Base-by-base conservation (phyloP, 2,888 invertebrate genomes). In the Trileptium ribeirensis region DNA sequence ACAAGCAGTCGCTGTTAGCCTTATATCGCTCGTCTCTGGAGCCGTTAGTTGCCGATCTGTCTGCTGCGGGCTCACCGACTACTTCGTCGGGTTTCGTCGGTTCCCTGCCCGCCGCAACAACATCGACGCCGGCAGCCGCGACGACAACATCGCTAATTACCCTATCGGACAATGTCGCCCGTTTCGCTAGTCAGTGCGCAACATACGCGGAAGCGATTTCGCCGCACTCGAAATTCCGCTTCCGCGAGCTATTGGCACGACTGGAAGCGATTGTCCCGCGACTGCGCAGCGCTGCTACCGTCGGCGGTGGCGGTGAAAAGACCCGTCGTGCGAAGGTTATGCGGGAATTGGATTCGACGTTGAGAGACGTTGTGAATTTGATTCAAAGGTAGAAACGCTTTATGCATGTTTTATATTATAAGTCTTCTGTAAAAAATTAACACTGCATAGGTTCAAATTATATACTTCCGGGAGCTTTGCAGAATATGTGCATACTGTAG, bases 141-240 rank as follows among this genome's bases (percentile, higher is more conserved):
- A 51, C 51, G 24, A 51, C 51, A 51, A 51, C 51, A 51, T 24
- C 51, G 34, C 39, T 75, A 15, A 75, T 75, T 36, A 38, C 37
- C 36, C 89, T 94, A 37, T 93, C 94, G 24, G 94, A 94, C 87
- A 93, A 94, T 88, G 92, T 91, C 87, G 93, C 94, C 85, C 91
- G 93, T 84, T 91, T 96, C 86, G 94, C 95, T 87, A 92, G 93
- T 33, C 93, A 93, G 84, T 96, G 95, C 90, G 92, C 93, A 86
- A 93, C 93, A 85, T 94, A 94, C 87, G 94, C 94, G 29, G 96
- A 96, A 85, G 92, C 91, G 84, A 93, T 94, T 86, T 93, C 94
- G 19, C 94, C 95, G 31, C 94, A 95, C 88, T 93, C 94, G 78
- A 94, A 95, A 87, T 95, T 96, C 89, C 94, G 95, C 86, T 94